Percentiles rank a stretch among this genome's conserved stretches.
Evolutionary conservation across 1,140 invertebrate genomes (phyloP).

Genomic region (Drosophila serrata): DNA sequence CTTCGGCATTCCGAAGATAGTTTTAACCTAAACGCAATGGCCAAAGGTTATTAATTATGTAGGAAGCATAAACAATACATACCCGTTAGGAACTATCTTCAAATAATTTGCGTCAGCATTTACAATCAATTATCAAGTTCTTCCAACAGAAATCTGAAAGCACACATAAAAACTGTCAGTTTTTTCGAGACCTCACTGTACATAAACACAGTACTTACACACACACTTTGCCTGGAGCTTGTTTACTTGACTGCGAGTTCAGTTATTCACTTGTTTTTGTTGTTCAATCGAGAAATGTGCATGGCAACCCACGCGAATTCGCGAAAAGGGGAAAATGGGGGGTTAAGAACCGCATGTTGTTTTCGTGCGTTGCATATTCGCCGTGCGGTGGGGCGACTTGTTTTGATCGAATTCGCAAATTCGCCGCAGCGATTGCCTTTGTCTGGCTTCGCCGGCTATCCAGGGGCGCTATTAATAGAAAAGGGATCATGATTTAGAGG

Average conservation of each 20-base stretch:
- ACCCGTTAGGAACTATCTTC: background rate
- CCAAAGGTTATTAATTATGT: background rate
- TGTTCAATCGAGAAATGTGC: conserved; percentile 56
- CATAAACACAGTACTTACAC: conserved; percentile 20
- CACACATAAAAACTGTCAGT: background rate
- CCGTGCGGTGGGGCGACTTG: conserved; percentile 49
- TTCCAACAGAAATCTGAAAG: background rate
- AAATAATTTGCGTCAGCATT: background rate
- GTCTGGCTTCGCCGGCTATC: conserved; percentile 20
- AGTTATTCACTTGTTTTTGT: conserved; percentile 69
- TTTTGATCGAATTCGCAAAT: conserved; percentile 56
- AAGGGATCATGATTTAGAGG: background rate
- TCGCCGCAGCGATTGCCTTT: conserved; percentile 29
- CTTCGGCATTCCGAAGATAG: too few relatives aligned
- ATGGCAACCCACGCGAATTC: conserved; percentile 54
- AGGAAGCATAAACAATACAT: background rate
- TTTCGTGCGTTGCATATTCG: conserved; percentile 55
- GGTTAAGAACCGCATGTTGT: conserved; percentile 41
- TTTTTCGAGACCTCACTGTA: conserved; percentile 7
- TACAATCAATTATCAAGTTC: background rate
- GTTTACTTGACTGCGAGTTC: conserved; percentile 57
- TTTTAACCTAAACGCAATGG: background rate
- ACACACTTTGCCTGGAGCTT: conserved; percentile 29
- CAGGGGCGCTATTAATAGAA: conserved; percentile 35
- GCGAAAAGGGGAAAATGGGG: background rate